Evolutionary conservation across 2,888 invertebrate genomes (phyloP), one percentile per base, ranked within the genome.

Genomic region (Eugnorisma glareosa): DNA sequence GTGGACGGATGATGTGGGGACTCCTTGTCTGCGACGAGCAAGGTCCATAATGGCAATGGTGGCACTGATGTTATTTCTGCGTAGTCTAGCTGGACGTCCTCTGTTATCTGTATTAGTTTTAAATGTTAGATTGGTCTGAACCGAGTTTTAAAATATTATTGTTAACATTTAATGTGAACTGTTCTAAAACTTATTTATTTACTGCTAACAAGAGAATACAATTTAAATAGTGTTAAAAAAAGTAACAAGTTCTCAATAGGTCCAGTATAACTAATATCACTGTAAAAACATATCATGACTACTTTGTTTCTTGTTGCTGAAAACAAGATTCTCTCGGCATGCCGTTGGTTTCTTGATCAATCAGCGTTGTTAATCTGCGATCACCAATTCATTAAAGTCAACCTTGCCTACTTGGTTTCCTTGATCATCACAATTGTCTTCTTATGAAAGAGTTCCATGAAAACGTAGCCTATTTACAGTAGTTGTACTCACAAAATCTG

Each of bases 21-120:
- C 94, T 99, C 99, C 90, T 98, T 98, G 93, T 99, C 99, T 0
- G 99, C 99, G 48, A 99, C 98, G 13, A 99, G 97, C 2, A 99
- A 97, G 5, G 99, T 99, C 98, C 99, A 99, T 35, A 99, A 96
- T 0, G 99, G 99, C 72, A 99, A 96, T 0, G 99, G 99, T 1
- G 99, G 99, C 87, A 99, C 99, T n/a, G 99, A 99, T 3, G 99
- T 99, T 79, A 99, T 98, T 94, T 99, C 99, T 0, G 99, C 98
- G 92, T 99, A 99, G 95, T 99, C 99, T 73, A 99, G 94, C 85
- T 98, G 98, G 59, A 99, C 97, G 91, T 99, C 99, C 92, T 99
- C 99, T 0, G 98, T 98, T 89, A 98, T 98, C 97, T 97, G 87
- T 91, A 87, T 81, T 51, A 67, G 40, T 69, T 63, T 18, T 1